Evolutionary conservation across 2,888 invertebrate genomes (phyloP).

Genomic region (Sphecodes monilicornis): DNA sequence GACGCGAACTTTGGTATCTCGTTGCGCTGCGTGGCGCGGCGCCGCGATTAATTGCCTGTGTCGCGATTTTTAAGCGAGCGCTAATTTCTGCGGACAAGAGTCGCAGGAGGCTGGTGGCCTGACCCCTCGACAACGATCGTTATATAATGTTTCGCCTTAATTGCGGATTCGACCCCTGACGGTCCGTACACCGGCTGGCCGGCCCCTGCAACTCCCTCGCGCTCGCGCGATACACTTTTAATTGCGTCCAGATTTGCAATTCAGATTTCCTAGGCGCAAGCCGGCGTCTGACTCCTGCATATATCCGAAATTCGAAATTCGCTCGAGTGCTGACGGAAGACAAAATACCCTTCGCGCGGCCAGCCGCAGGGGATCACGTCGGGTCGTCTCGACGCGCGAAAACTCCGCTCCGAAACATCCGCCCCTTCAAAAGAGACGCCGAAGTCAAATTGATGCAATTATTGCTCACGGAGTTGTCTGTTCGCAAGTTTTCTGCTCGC

Average conservation of each 20-base stretch:
- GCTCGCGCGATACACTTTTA: slow-evolving; percentile 77
- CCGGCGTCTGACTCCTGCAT: slow-evolving; percentile 59
- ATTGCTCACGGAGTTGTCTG: background rate
- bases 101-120: slow-evolving; percentile 23
- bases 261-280: slow-evolving; percentile 69
- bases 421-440: background rate
- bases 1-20: background rate
- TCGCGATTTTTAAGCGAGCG: slow-evolving; percentile 61
- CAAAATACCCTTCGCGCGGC: slow-evolving; percentile 44
- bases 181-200: slow-evolving; percentile 50
- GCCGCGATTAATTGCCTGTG: slow-evolving; percentile 63
- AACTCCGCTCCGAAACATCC: slow-evolving; percentile 4
- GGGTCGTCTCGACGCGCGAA: background rate
- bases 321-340: slow-evolving; percentile 58
- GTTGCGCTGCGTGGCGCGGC: background rate
- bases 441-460: slow-evolving; percentile 10
- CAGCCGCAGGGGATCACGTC: slow-evolving; percentile 15
- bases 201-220: slow-evolving; percentile 56
- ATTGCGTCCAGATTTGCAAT: slow-evolving; percentile 79
- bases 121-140: slow-evolving; percentile 67
- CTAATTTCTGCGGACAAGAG: slow-evolving; percentile 64
- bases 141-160: slow-evolving; percentile 77
- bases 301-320: slow-evolving; percentile 66
- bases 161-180: slow-evolving; percentile 74
- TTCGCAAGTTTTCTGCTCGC: background rate